A percentile compares a stretch with the other conserved stretches of the same genome.
phyloP scores from a whole-genome alignment of 2,113 vertebrate genomes.

The Penelope pileata region DNA sequence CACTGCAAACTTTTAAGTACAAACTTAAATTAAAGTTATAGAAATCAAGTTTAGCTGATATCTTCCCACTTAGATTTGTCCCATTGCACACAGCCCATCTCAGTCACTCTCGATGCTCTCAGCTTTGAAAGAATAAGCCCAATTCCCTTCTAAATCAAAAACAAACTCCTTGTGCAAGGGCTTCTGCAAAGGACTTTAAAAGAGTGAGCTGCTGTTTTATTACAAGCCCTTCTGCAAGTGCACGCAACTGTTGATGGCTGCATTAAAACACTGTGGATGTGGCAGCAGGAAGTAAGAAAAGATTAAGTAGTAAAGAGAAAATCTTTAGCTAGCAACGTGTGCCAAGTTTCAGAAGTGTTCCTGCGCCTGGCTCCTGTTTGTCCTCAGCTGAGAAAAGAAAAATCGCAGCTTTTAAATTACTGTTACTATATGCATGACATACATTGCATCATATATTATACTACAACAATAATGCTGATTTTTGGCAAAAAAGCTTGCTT shows the following conservation, averaged over 20 bases:
- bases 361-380: constrained; percentile 36
- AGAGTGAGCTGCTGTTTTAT: constrained; percentile 5
- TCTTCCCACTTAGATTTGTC: not conserved
- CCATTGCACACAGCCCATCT: not conserved
- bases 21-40: not conserved
- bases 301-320: not conserved
- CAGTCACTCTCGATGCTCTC: not conserved
- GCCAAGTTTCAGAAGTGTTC: constrained; percentile 15
- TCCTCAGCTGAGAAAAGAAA: constrained; percentile 46
- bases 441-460: not conserved
- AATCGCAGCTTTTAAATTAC: not conserved
- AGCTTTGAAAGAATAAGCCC: not conserved
- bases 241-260: not conserved
- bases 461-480: not conserved
- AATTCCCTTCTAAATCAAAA: not conserved
- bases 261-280: constrained; percentile 21
- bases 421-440: not conserved
- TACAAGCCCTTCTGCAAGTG: constrained; percentile 15
- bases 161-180: not conserved
- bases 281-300: constrained; percentile 5
- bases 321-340: not conserved
- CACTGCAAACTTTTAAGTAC: not conserved
- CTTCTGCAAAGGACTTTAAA: not conserved
- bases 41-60: not conserved
- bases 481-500: constrained; percentile 49